Conservation (phyloP, 2,888 invertebrate species). For the Strigamia crassipes region DNA sequence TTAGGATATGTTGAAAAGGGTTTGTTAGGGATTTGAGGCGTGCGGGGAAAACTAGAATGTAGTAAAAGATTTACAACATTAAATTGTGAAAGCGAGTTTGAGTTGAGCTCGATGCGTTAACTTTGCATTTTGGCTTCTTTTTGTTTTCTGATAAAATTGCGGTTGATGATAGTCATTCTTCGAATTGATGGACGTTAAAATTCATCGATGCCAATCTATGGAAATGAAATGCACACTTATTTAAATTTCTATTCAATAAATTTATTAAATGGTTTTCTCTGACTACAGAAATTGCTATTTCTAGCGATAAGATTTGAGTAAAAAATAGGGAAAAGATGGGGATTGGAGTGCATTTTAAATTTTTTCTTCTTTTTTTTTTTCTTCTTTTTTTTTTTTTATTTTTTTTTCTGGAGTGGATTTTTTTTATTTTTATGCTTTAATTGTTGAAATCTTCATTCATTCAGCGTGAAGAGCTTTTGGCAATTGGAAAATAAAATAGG, state of each 20-base stretch:
- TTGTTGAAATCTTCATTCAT: neutral
- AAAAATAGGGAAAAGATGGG: neutral
- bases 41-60: conserved; percentile 13
- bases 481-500: neutral
- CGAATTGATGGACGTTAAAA: conserved; percentile 28
- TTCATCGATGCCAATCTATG: conserved; percentile 34
- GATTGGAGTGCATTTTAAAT: conserved; percentile 16
- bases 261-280: neutral
- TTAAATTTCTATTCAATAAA: conserved; percentile 33
- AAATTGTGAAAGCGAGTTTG: conserved; percentile 8
- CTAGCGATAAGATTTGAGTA: neutral
- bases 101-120: neutral
- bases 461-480: conserved; percentile 12
- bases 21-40: conserved; percentile 23
- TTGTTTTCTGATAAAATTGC: conserved; percentile 9
- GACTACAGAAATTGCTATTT: conserved; percentile 16
- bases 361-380: neutral
- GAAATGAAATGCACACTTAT: conserved; percentile 20
- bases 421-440: neutral
- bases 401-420: neutral
- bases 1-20: conserved; percentile 35
- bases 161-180: neutral
- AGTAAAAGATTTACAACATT: conserved; percentile 25
- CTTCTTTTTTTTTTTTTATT: neutral
- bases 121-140: neutral